phyloP scores from a whole-genome alignment of 2,113 vertebrate species.

The Pelodiscus sinensis region DNA sequence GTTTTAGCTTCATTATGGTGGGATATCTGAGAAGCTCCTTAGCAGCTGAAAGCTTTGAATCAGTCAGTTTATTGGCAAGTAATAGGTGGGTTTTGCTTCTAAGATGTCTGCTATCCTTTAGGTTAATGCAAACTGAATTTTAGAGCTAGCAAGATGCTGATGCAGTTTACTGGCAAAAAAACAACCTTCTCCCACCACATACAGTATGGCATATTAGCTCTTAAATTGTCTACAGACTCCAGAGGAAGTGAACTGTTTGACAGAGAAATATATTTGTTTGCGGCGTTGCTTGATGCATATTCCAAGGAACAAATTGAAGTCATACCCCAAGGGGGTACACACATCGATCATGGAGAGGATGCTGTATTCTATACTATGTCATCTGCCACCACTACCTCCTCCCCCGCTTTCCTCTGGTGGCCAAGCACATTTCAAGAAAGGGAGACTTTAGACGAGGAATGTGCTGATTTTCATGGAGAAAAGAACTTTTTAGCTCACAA shows the following conservation, averaged over 20 bases:
- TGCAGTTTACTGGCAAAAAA: constrained; percentile 24
- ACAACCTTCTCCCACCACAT: background rate
- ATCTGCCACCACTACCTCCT: background rate
- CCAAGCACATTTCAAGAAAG: background rate
- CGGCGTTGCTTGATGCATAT: constrained; percentile 56
- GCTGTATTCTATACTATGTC: background rate
- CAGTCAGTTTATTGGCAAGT: constrained; percentile 1
- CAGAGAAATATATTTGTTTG: constrained; percentile 60
- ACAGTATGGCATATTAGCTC: constrained; percentile 42
- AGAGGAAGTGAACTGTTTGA: constrained; percentile 65
- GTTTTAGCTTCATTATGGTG: background rate
- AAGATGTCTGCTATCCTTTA: constrained; percentile 21
- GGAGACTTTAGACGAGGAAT: background rate
- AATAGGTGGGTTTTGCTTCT: background rate
- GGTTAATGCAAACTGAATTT: constrained; percentile 44
- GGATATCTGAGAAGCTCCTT: background rate
- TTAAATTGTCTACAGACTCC: constrained; percentile 36
- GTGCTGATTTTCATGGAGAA: rapidly evolving
- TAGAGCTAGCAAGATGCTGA: constrained; percentile 37
- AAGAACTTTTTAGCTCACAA: background rate
- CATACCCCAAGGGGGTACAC: constrained; percentile 27
- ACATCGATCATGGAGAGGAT: constrained; percentile 22
- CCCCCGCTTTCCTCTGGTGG: background rate
- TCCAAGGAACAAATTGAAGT: constrained; percentile 63
- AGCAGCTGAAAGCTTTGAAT: constrained; percentile 22